Conservation (phyloP, 2,113 vertebrate genomes). For the Pogonocichla stellata region DNA sequence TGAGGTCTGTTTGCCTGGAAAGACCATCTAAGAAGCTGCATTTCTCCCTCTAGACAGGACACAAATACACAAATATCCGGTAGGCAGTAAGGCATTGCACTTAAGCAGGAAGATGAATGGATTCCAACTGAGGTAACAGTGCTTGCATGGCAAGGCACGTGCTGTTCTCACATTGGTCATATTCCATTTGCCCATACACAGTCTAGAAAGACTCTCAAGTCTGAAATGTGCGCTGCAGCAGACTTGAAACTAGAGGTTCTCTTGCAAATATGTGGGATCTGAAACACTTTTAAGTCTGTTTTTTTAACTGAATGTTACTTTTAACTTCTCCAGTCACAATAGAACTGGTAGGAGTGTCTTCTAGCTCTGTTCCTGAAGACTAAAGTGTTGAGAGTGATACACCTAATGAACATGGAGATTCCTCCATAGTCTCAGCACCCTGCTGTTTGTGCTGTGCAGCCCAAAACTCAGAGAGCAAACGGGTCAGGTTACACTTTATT, state of each 20-base stretch:
- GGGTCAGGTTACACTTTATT: neutral
- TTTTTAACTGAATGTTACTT: neutral
- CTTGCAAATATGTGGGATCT: neutral
- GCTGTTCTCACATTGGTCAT: neutral
- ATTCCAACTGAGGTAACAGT: neutral
- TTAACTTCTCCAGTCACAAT: neutral
- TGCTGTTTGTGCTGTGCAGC: neutral
- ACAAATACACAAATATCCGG: neutral
- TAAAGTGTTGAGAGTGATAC: neutral
- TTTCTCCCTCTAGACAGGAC: neutral
- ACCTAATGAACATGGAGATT: neutral
- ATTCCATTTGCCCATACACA: neutral
- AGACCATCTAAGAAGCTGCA: neutral
- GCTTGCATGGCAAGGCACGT: neutral
- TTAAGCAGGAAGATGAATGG: neutral
- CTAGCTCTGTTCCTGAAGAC: neutral
- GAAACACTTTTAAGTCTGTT: neutral
- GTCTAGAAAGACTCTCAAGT: neutral
- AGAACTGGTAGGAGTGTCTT: neutral
- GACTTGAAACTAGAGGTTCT: neutral
- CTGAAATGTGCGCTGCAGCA: neutral
- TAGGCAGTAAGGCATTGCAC: neutral
- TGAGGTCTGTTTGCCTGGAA: constrained; percentile 79
- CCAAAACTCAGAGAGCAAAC: neutral
- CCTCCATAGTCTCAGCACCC: neutral